Conservation (phyloP, 2,113 vertebrate genomes). For the Callorhinus ursinus region DNA sequence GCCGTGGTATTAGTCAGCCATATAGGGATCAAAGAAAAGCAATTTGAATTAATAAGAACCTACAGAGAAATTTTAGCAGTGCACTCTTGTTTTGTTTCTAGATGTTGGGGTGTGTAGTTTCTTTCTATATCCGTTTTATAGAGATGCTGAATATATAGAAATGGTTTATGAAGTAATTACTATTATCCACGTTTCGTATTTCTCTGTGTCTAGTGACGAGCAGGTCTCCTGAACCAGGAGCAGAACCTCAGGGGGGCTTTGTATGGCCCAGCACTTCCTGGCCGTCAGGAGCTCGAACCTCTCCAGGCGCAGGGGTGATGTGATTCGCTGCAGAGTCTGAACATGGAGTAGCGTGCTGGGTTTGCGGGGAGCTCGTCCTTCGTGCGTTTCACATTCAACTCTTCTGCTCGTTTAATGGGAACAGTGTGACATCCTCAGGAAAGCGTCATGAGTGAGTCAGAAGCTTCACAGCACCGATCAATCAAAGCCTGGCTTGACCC, state of each 20-base stretch:
- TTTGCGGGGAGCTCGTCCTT: neutral
- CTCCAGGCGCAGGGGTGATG: neutral
- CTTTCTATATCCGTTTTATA: neutral
- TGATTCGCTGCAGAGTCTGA: neutral
- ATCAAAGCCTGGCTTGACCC: too few relatives aligned
- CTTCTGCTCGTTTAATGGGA: neutral
- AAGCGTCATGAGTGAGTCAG: too few relatives aligned
- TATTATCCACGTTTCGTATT: fast-evolving
- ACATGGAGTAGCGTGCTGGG: fast-evolving
- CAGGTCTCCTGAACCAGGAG: neutral
- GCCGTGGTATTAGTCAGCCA: neutral
- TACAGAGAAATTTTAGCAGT: fast-evolving
- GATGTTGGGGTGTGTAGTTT: neutral
- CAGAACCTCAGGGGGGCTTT: neutral
- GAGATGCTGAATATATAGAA: fast-evolving
- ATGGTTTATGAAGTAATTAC: neutral
- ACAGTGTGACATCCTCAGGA: too few relatives aligned
- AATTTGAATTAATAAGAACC: too few relatives aligned
- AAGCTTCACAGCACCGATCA: too few relatives aligned
- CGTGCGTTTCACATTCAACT: neutral
- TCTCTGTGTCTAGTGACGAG: neutral
- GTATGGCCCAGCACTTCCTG: too few relatives aligned
- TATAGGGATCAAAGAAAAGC: neutral
- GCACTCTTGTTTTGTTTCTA: neutral
- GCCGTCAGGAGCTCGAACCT: neutral